Percentiles rank a stretch among this genome's conserved stretches.
These are phyloP conservation scores for Crocidura indochinensis DNA, from an alignment of 2,797 vertebrate species.

Conservation along the genomic window DNA sequence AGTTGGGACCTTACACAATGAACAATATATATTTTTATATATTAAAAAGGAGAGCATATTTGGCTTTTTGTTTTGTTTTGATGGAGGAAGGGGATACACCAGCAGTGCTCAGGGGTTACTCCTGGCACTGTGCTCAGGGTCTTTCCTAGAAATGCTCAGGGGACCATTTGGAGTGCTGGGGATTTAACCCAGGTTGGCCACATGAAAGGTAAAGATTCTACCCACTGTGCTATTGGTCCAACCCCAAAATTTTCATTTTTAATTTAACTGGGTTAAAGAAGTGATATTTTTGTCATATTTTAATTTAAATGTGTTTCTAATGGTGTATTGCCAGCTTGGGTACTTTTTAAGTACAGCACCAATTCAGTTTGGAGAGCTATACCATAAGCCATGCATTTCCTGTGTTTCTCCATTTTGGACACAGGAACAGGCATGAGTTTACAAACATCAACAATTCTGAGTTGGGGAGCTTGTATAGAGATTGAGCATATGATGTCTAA, in stretches of 20 bases:
- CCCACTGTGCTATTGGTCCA: no score
- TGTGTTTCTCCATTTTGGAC: neutral
- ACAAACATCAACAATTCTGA: neutral
- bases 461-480: no score
- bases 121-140: no score
- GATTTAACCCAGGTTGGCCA: no score
- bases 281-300: constrained; percentile 40
- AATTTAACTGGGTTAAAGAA: constrained; percentile 46
- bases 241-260: neutral
- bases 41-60: neutral
- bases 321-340: neutral
- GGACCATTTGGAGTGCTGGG: no score
- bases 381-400: neutral
- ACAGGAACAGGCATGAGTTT: constrained; percentile 24
- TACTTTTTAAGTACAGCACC: constrained; percentile 44
- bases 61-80: neutral
- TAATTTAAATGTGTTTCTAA: constrained; percentile 63
- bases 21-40: constrained; percentile 31
- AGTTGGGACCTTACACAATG: neutral
- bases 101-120: no score
- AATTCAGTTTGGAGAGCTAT: constrained; percentile 11
- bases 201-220: no score
- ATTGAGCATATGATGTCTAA: no score
- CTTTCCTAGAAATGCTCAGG: no score
- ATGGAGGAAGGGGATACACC: no score